Conservation (phyloP, 2,888 invertebrate species). For the Oscheius sp. region DNA sequence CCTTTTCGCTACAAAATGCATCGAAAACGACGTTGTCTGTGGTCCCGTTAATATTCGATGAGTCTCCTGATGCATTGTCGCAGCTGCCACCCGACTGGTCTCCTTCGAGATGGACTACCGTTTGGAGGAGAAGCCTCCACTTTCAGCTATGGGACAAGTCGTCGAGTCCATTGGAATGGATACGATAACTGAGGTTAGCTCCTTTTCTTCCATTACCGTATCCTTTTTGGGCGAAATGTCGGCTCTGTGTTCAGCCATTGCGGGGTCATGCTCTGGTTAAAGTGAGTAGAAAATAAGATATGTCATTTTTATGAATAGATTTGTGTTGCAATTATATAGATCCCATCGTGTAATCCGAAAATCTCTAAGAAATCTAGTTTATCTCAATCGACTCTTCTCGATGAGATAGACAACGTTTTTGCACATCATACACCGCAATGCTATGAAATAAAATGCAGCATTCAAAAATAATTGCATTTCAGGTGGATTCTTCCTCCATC, state of each 20-base stretch:
- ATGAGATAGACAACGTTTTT: background rate
- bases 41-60: slow-evolving; percentile 25
- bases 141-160: slow-evolving; percentile 59
- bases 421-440: no score
- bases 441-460: no score
- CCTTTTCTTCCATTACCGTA: background rate
- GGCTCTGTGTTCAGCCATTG: slow-evolving; percentile 39
- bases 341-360: background rate
- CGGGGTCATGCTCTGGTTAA: slow-evolving; percentile 36
- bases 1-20: slow-evolving; percentile 15
- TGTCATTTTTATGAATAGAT: no score
- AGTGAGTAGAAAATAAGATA: no score
- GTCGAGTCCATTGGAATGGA: slow-evolving; percentile 60
- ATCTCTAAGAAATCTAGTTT: background rate
- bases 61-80: slow-evolving; percentile 11
- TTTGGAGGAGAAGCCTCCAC: slow-evolving; percentile 43
- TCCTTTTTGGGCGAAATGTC: slow-evolving; percentile 41
- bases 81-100: slow-evolving; percentile 3
- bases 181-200: slow-evolving; percentile 22
- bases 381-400: background rate
- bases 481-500: slow-evolving; percentile 75
- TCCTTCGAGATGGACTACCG: slow-evolving; percentile 9
- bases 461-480: no score
- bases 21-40: slow-evolving; percentile 4
- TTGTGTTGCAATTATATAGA: no score